Evolutionary conservation across 2,113 vertebrate genomes (phyloP), one percentile per base, ranked within the genome.

Genomic region (Mesoclemmys tuberculata): DNA sequence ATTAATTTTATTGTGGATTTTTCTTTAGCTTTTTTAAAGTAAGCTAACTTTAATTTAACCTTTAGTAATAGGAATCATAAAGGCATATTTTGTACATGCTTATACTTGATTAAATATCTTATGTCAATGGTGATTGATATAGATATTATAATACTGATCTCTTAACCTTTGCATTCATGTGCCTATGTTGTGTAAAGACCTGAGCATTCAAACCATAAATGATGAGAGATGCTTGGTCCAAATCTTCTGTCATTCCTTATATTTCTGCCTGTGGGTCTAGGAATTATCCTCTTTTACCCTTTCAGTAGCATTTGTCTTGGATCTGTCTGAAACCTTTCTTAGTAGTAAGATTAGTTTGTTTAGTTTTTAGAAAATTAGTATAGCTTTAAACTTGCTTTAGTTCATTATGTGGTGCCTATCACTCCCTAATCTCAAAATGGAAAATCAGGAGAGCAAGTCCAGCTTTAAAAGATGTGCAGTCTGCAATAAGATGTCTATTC

Each of bases 251-350:
- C 58, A 21, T 0, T 0, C 56, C 74, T 92, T 52, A 1, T 46
- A 3, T 79, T 90, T 81, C 38, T 41, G 38, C 4, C 54, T 24
- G 41, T 84, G 38, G 29, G 18, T 49, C 22, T 49, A 10, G 14
- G 27, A 48, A 13, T 71, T 87, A 19, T 6, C 16, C 11, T 82
- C 51, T 2, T 68, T 0, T 44, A 74, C 64, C 14, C 38, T 35
- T 9, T 58, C 77, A n/a, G 26, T 31, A 52, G 71, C 90, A n/a
- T 71, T 13, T 49, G 1, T 82, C 81, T 80, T 75, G 27, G 4
- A 68, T 48, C 9, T 75, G 74, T 27, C 10, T 35, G 31, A 89
- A 87, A 44, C 56, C 1, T 58, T 90, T 31, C 6, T 48, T 49
- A 79, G 16, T 41, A 71, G 7, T 19, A 24, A 74, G 38, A 10